Evolutionary conservation across 2,113 vertebrate species (phyloP).

Genomic region (Chaetorhynchus papuensis): DNA sequence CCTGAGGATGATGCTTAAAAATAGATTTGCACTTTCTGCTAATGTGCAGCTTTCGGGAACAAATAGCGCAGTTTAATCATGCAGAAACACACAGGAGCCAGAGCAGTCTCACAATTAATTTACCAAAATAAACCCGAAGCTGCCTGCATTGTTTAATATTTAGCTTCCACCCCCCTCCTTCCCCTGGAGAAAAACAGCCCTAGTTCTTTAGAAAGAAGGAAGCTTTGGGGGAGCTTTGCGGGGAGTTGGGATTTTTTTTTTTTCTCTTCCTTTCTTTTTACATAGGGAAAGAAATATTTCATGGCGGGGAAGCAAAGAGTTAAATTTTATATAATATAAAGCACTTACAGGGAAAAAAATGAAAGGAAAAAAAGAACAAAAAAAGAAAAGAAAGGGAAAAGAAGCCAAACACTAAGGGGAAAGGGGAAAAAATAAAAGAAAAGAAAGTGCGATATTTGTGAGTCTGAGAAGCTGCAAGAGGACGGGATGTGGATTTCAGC

Average conservation of each 20-base stretch:
- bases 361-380: rapidly evolving
- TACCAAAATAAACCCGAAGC: conserved; percentile 52
- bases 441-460: not conserved
- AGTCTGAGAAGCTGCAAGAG: not conserved
- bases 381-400: no score
- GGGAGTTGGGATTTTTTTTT: not conserved
- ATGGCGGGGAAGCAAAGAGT: not conserved
- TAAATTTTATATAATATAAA: conserved; percentile 21
- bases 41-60: conserved; percentile 32
- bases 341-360: rapidly evolving
- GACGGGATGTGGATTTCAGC: not conserved
- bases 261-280: not conserved
- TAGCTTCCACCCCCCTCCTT: conserved; percentile 37
- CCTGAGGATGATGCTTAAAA: conserved; percentile 44
- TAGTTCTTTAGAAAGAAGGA: conserved; percentile 3
- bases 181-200: conserved; percentile 28
- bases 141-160: conserved; percentile 56
- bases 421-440: not conserved
- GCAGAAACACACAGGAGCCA: conserved; percentile 34
- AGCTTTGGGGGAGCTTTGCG: not conserved
- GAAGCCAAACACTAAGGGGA: not conserved
- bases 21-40: not conserved
- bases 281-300: not conserved
- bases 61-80: conserved; percentile 39
- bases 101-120: conserved; percentile 49